A percentile compares a stretch with the other conserved stretches of the same genome.
Conservation (phyloP, 2,113 vertebrate species). For the Melozone crissalis region DNA sequence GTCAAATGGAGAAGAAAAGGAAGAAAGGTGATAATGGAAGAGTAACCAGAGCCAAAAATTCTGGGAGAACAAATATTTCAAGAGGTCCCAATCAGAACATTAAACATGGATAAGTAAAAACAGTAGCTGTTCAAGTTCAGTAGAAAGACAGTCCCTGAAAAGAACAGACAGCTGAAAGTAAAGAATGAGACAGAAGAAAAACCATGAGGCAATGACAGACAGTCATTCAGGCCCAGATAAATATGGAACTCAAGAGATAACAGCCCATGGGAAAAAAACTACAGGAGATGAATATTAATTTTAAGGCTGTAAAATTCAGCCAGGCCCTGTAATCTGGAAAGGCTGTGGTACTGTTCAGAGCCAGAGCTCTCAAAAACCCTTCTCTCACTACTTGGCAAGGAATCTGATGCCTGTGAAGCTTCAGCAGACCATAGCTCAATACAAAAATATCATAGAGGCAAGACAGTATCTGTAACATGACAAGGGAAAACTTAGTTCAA, state of each 20-base stretch:
- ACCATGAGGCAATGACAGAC: neutral
- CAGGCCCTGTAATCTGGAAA: neutral
- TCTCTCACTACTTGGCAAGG: neutral
- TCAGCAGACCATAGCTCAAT: neutral
- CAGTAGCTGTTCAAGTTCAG: neutral
- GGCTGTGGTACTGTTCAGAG: neutral
- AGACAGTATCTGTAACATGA: neutral
- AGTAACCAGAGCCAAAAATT: neutral
- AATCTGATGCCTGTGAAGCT: neutral
- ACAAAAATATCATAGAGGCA: neutral
- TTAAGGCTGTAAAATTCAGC: conserved; percentile 9
- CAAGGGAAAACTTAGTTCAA: neutral
- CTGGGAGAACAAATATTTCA: neutral
- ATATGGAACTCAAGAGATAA: neutral
- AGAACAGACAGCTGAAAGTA: neutral
- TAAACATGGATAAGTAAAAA: neutral
- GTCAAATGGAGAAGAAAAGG: neutral
- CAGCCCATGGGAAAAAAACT: neutral
- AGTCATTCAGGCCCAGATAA: neutral
- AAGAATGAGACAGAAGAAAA: neutral
- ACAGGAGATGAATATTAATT: neutral
- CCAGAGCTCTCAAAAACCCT: neutral
- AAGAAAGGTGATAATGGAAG: conserved; percentile 18
- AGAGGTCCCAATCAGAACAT: neutral
- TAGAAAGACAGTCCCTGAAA: neutral